Evolutionary conservation across 2,113 vertebrate species (phyloP).

Genomic region (Orcinus orca): DNA sequence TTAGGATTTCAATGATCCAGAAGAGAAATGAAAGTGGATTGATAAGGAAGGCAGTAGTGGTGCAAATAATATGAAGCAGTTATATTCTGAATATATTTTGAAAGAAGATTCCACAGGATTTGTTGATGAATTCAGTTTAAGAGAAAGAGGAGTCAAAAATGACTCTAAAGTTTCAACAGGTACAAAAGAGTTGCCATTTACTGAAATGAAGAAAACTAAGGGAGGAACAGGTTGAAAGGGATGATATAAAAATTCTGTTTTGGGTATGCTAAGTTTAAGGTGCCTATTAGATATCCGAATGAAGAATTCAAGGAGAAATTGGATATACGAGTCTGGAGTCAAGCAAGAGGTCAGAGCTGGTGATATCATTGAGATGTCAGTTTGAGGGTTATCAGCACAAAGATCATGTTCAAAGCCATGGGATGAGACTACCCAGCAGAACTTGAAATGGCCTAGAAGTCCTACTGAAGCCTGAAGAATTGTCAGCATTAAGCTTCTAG

Average conservation of each 20-base stretch:
- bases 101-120: not conserved
- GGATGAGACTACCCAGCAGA: not conserved
- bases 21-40: not conserved
- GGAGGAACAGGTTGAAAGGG: not conserved
- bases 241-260: not conserved
- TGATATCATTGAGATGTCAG: not conserved
- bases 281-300: not conserved
- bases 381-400: not conserved
- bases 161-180: not conserved
- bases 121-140: slow-evolving; percentile 1
- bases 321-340: not conserved
- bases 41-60: not conserved
- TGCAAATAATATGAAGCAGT: not conserved
- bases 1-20: not conserved
- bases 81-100: slow-evolving; percentile 27
- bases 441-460: not conserved
- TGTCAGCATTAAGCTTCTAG: not conserved
- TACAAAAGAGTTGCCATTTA: not conserved
- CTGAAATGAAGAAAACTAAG: not conserved
- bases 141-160: not conserved
- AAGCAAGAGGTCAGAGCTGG: not conserved
- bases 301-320: not conserved
- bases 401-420: not conserved
- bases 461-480: not conserved
- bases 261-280: not conserved